phyloP scores from a whole-genome alignment of 2,113 vertebrate species.

The Sturnira hondurensis region DNA sequence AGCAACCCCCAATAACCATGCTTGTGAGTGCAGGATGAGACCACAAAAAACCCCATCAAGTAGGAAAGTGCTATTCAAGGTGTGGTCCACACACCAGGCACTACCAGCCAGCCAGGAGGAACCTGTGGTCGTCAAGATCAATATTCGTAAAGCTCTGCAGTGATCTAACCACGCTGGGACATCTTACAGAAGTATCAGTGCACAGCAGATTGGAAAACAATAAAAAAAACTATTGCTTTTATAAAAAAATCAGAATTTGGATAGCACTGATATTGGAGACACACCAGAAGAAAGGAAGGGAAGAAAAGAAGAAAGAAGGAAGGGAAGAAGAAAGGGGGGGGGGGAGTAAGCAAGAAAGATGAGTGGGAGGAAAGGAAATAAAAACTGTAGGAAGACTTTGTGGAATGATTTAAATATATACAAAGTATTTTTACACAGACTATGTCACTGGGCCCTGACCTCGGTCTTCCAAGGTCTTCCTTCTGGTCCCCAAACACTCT shows the following conservation, averaged over 20 bases:
- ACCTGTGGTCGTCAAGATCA: neutral
- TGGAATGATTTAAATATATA: neutral
- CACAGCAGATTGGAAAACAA: neutral
- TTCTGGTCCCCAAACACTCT: neutral
- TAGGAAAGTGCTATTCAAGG: neutral
- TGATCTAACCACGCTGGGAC: neutral
- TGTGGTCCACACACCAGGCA: accelerated
- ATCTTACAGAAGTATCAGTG: neutral
- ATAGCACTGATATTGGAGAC: too few relatives aligned
- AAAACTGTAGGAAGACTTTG: neutral
- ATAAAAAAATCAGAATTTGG: neutral
- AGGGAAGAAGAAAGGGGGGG: neutral
- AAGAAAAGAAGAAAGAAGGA: neutral
- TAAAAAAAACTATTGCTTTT: neutral
- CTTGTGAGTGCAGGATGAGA: neutral
- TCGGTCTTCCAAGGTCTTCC: neutral
- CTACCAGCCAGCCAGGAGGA: accelerated
- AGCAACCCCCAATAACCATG: neutral
- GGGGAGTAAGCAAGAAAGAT: neutral
- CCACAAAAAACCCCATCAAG: neutral
- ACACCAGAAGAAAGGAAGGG: too few relatives aligned
- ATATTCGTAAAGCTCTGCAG: neutral
- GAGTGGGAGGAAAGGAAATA: neutral
- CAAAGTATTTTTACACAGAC: neutral
- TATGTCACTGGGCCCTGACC: neutral